Percentiles rank a stretch among this genome's conserved stretches.
Evolutionary conservation across 2,888 invertebrate genomes (phyloP).

Genomic region (Lissocephala sabroskyi): DNA sequence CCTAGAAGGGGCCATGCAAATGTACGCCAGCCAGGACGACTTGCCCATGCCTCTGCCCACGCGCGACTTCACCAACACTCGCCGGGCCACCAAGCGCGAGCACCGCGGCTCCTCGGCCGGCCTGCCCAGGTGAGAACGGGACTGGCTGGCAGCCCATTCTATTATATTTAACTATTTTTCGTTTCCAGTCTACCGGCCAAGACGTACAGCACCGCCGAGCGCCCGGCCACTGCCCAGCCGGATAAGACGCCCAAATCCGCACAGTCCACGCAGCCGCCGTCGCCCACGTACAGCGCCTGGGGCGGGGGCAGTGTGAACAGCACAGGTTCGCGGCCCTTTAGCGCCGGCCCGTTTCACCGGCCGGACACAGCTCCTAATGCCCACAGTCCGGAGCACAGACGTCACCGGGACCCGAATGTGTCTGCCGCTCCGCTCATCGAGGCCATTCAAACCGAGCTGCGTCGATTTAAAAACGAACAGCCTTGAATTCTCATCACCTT

Average conservation of each 20-base stretch:
- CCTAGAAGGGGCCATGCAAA: slow-evolving; percentile 72
- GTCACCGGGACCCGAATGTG: slow-evolving; percentile 75
- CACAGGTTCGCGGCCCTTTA: slow-evolving; percentile 76
- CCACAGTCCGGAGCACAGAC: slow-evolving; percentile 34
- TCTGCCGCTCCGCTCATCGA: slow-evolving; percentile 88
- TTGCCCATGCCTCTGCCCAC: slow-evolving; percentile 68
- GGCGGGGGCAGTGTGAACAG: slow-evolving; percentile 73
- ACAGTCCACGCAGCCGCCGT: slow-evolving; percentile 70
- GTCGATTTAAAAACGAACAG: slow-evolving; percentile 68
- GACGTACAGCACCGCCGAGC: slow-evolving; percentile 43
- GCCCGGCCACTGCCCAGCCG: slow-evolving; percentile 71
- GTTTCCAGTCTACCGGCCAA: slow-evolving; percentile 50
- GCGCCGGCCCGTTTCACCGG: slow-evolving; percentile 78
- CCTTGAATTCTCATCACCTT: slow-evolving; percentile 14
- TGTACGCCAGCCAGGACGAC: slow-evolving; percentile 71
- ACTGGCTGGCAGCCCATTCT: not conserved
- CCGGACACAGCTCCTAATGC: slow-evolving; percentile 59
- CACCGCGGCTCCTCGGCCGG: slow-evolving; percentile 71
- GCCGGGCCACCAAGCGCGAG: slow-evolving; percentile 62
- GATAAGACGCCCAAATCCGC: slow-evolving; percentile 64
- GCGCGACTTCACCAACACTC: slow-evolving; percentile 63
- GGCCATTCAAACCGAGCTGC: slow-evolving; percentile 84
- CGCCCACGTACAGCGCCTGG: slow-evolving; percentile 74
- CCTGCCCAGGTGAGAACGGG: slow-evolving; percentile 50
- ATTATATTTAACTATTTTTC: not conserved